Evolutionary conservation across 37 sponge, comb jelly and placozoan genomes (phyloP), one percentile per base, ranked within the genome.

Genomic region (Geodia barretti): DNA sequence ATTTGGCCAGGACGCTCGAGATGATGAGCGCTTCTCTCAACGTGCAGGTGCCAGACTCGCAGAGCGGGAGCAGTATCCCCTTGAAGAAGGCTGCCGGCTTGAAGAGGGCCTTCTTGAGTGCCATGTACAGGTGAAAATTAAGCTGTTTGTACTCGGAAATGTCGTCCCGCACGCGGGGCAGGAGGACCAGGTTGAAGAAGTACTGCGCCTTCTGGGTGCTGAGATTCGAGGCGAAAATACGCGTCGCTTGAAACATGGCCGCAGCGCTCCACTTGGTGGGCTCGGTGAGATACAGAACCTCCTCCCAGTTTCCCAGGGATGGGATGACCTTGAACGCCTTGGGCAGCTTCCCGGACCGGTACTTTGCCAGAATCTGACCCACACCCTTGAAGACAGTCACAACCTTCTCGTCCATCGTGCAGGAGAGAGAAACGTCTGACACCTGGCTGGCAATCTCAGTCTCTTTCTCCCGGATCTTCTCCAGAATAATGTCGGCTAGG

Each of bases 61-160:
- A 91, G 5, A 97, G 83, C 23, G 99, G 97, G 2, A 98, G 81
- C 20, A 98, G 86, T n/a, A 98, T 68, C 1, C 97, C 95, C 66
- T 98, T 98, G 85, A 98, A 98, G 82, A 98, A 98, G 35, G 97
- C 99, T 8, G 99, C 95, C 36, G 99, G 97, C 43, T 96, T 96
- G 83, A 92, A 98, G 23, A 96, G 87, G 7, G 97, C 81, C 73
- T 96, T 98, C 79, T 98, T 98, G 20, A 96, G 81, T 11, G 98
- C 86, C 88, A 87, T 81, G 84, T 98, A 98, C 29, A 98, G 88
- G 82, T 98, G 99, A 71, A 82, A 90, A 78, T 98, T 98, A 33
- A 98, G 93, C 26, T 89, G 68, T 69, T 88, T 92, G 88, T 94
- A 98, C 75, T 98, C 99, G 2, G 95, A 86, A 63, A 98, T 96